These are phyloP conservation scores for Nothobranchius furzeri DNA, from an alignment of 2,113 vertebrate genomes.

Conservation along the genomic window DNA sequence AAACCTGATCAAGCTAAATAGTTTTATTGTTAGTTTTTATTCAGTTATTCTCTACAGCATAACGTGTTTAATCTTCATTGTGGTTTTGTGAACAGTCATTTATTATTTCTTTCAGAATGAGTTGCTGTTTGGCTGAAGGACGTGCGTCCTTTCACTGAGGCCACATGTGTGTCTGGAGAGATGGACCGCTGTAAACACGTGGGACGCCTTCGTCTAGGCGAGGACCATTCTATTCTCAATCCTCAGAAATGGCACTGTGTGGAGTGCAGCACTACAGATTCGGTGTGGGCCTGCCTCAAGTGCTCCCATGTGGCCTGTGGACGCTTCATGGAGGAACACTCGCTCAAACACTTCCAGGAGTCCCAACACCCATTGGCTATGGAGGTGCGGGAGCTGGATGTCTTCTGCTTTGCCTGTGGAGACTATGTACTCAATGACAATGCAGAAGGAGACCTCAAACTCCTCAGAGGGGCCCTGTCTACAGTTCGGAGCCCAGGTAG, in stretches of 20 bases:
- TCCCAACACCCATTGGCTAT: slow-evolving; percentile 92
- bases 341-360: slow-evolving; percentile 90
- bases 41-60: not conserved
- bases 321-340: slow-evolving; percentile 93
- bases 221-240: slow-evolving; percentile 98
- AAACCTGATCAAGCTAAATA: slow-evolving; percentile 40
- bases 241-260: slow-evolving; percentile 96
- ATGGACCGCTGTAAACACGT: slow-evolving; percentile 99
- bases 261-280: slow-evolving; percentile 92
- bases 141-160: slow-evolving; percentile 75
- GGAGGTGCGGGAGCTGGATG: slow-evolving; percentile 94
- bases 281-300: slow-evolving; percentile 97
- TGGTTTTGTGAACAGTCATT: too few species aligned
- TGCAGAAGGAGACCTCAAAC: slow-evolving; percentile 92
- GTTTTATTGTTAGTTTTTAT: slow-evolving; percentile 47
- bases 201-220: slow-evolving; percentile 92
- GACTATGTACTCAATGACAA: slow-evolving; percentile 98
- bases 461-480: slow-evolving; percentile 90
- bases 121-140: slow-evolving; percentile 60
- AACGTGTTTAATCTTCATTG: not conserved
- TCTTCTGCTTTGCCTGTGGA: slow-evolving; percentile 95
- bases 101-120: slow-evolving; percentile 59
- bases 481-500: slow-evolving; percentile 83
- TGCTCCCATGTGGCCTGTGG: slow-evolving; percentile 97
- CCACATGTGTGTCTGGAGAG: slow-evolving; percentile 75